These are phyloP conservation scores for Phoeniculus purpureus DNA, from an alignment of 2,797 vertebrate species.

Conservation along the genomic window DNA sequence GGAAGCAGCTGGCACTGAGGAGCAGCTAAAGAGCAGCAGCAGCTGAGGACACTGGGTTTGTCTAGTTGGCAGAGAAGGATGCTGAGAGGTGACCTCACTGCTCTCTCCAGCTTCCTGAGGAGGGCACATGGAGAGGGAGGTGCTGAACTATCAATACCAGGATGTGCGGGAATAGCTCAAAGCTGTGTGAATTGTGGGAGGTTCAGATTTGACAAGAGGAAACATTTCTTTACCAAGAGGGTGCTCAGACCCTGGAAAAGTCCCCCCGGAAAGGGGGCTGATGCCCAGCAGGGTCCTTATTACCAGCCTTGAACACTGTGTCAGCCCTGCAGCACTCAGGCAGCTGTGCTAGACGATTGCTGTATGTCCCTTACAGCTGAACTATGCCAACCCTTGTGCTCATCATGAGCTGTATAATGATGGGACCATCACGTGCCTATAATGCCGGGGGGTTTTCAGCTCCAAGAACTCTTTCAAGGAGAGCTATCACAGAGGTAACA, in stretches of 20 bases:
- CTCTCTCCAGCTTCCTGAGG: not conserved
- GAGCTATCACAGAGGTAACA: not conserved
- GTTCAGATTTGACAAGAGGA: not conserved
- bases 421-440: not conserved
- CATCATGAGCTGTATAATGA: fast-evolving
- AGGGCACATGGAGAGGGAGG: fast-evolving
- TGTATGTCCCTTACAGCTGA: not conserved
- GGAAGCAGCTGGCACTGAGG: not conserved
- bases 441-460: not conserved
- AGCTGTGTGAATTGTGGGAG: fast-evolving
- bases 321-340: not conserved
- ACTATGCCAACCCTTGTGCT: fast-evolving
- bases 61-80: not conserved
- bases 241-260: not conserved
- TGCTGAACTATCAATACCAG: not conserved
- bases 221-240: not conserved
- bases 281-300: not conserved
- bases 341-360: not conserved
- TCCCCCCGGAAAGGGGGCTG: not conserved
- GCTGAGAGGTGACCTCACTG: not conserved
- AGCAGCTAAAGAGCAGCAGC: not conserved
- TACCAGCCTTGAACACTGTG: not conserved
- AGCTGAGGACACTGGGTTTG: not conserved
- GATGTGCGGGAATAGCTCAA: not conserved
- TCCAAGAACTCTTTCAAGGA: not conserved